A percentile compares a stretch with the other conserved stretches of the same genome.
These are phyloP conservation scores for Meteorus cinctellus DNA, from an alignment of 2,888 invertebrate genomes.

Conservation along the genomic window DNA sequence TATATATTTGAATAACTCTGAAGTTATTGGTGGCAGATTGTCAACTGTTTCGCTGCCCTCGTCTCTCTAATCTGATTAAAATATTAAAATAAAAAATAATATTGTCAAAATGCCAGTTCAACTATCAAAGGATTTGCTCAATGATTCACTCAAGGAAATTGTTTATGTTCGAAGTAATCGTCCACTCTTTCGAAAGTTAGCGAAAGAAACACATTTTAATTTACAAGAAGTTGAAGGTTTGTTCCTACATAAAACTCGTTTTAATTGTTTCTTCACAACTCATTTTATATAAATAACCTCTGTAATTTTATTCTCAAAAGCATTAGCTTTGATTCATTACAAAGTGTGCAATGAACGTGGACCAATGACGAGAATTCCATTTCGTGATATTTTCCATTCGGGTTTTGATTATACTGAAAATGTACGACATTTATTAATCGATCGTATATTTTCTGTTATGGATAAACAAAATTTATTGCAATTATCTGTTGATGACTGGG, in stretches of 20 bases:
- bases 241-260: background rate
- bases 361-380: slow-evolving; percentile 57
- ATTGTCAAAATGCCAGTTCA: slow-evolving; percentile 63
- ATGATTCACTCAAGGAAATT: slow-evolving; percentile 59
- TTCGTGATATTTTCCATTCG: slow-evolving; percentile 65
- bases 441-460: slow-evolving; percentile 63
- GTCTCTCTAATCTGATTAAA: slow-evolving; percentile 3
- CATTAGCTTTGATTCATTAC: slow-evolving; percentile 63
- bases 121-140: slow-evolving; percentile 60
- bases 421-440: slow-evolving; percentile 65
- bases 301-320: slow-evolving; percentile 50
- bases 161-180: slow-evolving; percentile 63
- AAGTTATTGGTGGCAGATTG: slow-evolving; percentile 11
- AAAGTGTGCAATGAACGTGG: slow-evolving; percentile 61
- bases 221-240: slow-evolving; percentile 65
- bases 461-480: slow-evolving; percentile 56
- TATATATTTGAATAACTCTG: background rate
- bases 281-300: background rate
- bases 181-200: slow-evolving; percentile 58
- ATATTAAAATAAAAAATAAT: slow-evolving; percentile 27
- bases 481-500: slow-evolving; percentile 59
- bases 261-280: background rate
- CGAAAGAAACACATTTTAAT: slow-evolving; percentile 60
- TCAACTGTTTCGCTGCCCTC: background rate
- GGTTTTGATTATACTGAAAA: slow-evolving; percentile 69